Evolutionary conservation across 2,113 vertebrate species (phyloP).

Genomic region (Periophthalmodon schlosseri): DNA sequence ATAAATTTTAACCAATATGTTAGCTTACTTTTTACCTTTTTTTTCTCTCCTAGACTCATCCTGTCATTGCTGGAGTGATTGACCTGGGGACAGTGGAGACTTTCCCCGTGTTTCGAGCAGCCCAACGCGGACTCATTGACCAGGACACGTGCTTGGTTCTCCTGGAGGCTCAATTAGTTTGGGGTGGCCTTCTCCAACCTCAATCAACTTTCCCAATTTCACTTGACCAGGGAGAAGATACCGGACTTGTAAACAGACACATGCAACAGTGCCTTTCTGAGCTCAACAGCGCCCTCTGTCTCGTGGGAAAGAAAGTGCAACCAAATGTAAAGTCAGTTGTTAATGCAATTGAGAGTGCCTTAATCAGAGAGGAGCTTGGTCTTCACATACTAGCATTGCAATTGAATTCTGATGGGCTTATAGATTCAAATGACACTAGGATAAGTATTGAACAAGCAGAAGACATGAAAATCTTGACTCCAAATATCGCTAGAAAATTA

Average conservation of each 20-base stretch:
- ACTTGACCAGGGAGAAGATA: slow-evolving; percentile 80
- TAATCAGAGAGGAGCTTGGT: slow-evolving; percentile 80
- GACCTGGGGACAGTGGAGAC: slow-evolving; percentile 94
- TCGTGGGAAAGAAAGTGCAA: slow-evolving; percentile 59
- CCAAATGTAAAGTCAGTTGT: slow-evolving; percentile 70
- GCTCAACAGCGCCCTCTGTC: slow-evolving; percentile 74
- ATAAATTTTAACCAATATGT: not conserved
- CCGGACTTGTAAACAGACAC: slow-evolving; percentile 79
- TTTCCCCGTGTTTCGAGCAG: slow-evolving; percentile 88
- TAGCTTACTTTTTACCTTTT: slow-evolving; percentile 6
- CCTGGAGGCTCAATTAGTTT: slow-evolving; percentile 88
- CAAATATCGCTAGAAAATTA: slow-evolving; percentile 72
- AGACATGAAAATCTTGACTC: slow-evolving; percentile 71
- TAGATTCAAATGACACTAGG: slow-evolving; percentile 49
- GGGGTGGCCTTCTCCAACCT: slow-evolving; percentile 84
- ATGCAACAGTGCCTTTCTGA: slow-evolving; percentile 76
- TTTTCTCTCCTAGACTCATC: slow-evolving; percentile 77
- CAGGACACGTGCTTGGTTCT: slow-evolving; percentile 88
- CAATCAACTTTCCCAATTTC: slow-evolving; percentile 78
- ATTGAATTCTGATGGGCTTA: slow-evolving; percentile 80
- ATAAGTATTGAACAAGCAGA: slow-evolving; percentile 79
- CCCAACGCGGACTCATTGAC: slow-evolving; percentile 92
- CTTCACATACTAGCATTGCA: slow-evolving; percentile 86
- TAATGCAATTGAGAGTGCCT: slow-evolving; percentile 79
- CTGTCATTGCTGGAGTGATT: slow-evolving; percentile 89